These are phyloP conservation scores for Propithecus deckenii DNA, from an alignment of 2,797 vertebrate species.

Conservation along the genomic window DNA sequence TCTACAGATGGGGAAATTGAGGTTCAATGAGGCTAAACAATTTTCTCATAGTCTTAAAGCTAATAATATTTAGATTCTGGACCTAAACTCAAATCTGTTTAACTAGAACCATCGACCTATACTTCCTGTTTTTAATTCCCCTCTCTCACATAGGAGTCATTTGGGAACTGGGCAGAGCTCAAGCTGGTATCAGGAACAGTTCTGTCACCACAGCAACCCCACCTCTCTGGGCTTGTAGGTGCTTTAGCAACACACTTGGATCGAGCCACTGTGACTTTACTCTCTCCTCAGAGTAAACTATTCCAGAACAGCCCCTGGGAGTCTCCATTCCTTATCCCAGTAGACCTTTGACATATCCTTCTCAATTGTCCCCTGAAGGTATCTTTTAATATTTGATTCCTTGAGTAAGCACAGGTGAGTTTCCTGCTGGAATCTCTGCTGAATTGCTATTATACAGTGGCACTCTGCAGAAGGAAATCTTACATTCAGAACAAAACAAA, in stretches of 20 bases:
- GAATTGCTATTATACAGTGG: neutral
- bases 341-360: neutral
- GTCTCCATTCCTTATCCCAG: neutral
- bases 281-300: neutral
- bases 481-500: neutral
- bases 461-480: neutral
- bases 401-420: neutral
- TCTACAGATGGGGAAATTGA: neutral
- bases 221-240: too few relatives aligned
- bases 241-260: neutral
- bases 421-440: neutral
- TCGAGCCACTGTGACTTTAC: neutral
- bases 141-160: neutral
- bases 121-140: neutral
- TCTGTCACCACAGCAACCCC: neutral
- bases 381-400: neutral
- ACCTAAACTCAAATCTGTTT: neutral
- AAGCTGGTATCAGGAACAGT: neutral
- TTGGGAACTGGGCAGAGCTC: neutral
- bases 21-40: neutral
- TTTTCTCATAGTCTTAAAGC: neutral
- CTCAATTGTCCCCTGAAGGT: neutral
- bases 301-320: neutral
- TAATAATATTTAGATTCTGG: neutral
- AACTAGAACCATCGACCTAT: neutral